Conservation (phyloP, 2,113 vertebrate genomes). For the Psilopsiagon aurifrons region DNA sequence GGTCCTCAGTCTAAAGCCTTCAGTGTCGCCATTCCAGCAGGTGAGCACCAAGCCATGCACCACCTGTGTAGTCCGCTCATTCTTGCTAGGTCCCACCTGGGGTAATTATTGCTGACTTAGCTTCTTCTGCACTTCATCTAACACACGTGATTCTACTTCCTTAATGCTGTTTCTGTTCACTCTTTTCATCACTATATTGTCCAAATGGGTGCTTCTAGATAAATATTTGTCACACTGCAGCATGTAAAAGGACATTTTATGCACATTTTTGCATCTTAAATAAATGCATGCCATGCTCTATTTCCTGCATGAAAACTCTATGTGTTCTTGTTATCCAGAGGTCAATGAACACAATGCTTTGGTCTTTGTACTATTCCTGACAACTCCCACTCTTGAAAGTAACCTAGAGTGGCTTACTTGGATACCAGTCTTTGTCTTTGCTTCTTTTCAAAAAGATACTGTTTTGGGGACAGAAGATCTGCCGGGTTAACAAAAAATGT, state of each 20-base stretch:
- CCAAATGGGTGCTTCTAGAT: not conserved
- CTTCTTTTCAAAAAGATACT: not conserved
- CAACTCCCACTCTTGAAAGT: not conserved
- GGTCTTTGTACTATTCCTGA: not conserved
- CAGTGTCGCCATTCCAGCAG: conserved; percentile 86
- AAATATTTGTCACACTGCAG: not conserved
- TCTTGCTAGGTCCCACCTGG: not conserved
- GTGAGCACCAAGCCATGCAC: conserved; percentile 74
- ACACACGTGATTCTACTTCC: not conserved
- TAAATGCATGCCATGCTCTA: not conserved
- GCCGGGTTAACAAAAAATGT: not conserved
- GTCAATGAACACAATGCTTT: not conserved
- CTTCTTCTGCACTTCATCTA: not conserved
- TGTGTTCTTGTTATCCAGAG: not conserved
- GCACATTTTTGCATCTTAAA: not conserved
- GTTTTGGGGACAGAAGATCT: not conserved
- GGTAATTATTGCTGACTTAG: not conserved
- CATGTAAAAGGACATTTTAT: not conserved
- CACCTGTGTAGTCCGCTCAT: fast-evolving
- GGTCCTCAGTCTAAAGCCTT: conserved; percentile 95
- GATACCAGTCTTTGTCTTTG: not conserved
- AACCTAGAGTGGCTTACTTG: not conserved
- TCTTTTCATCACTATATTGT: not conserved
- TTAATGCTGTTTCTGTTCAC: not conserved
- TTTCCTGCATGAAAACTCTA: not conserved